Evolutionary conservation across 2,113 vertebrate genomes (phyloP).

Genomic region (Chiloscyllium plagiosum): DNA sequence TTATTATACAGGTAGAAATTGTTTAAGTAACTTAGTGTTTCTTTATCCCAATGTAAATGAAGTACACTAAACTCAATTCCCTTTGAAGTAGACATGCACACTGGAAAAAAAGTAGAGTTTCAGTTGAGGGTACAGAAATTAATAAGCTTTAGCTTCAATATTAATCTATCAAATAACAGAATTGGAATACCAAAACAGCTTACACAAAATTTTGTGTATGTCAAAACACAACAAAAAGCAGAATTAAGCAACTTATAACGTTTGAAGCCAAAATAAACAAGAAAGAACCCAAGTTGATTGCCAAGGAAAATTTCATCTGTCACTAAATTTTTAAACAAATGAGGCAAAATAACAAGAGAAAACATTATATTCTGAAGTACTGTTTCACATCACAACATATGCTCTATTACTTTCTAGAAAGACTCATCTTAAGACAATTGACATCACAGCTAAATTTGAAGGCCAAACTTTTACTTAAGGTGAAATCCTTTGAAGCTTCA

Average conservation of each 20-base stretch:
- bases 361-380: background rate
- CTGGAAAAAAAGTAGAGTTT: background rate
- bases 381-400: background rate
- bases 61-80: background rate
- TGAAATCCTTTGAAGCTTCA: background rate
- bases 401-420: background rate
- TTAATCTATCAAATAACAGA: background rate
- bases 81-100: background rate
- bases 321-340: background rate
- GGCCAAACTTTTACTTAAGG: background rate
- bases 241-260: background rate
- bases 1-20: background rate
- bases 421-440: background rate
- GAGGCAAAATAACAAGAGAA: background rate
- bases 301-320: background rate
- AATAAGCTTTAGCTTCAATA: background rate
- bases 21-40: background rate
- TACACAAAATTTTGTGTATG: background rate
- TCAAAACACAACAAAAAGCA: slow-evolving; percentile 2
- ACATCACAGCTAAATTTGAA: background rate
- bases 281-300: background rate
- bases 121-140: background rate
- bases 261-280: background rate
- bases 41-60: background rate
- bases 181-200: background rate